Evolutionary conservation across 92 coral and sea anemone genomes (phyloP).

Genomic region (Palythoa grandiflora): DNA sequence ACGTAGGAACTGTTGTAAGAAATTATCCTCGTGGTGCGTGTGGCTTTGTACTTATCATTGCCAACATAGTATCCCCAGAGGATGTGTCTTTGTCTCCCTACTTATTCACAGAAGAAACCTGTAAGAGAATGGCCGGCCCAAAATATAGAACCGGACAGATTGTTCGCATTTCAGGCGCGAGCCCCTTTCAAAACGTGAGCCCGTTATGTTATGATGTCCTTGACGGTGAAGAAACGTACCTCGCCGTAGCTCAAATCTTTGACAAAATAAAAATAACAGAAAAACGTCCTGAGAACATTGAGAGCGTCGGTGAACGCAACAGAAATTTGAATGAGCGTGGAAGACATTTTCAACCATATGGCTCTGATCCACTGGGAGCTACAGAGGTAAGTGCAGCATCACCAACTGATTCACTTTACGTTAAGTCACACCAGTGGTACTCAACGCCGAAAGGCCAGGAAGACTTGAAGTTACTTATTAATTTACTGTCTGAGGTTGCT

Average conservation of each 20-base stretch:
- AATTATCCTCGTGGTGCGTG: slow-evolving; percentile 77
- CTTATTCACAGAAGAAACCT: slow-evolving; percentile 40
- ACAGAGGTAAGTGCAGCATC: not conserved
- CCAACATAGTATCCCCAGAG: slow-evolving; percentile 59
- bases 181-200: slow-evolving; percentile 15
- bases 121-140: not conserved
- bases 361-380: not conserved
- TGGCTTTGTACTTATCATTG: slow-evolving; percentile 84
- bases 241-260: not conserved
- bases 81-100: slow-evolving; percentile 65
- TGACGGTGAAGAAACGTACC: not conserved
- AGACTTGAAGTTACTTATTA: not conserved
- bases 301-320: not conserved
- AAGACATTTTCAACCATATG: too few species aligned
- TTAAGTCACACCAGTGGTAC: slow-evolving; percentile 3
- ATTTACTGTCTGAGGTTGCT: not conserved
- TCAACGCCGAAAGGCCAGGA: not conserved
- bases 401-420: not conserved
- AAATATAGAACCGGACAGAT: slow-evolving; percentile 47
- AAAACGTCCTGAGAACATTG: not conserved
- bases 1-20: slow-evolving; percentile 69
- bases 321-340: too few species aligned
- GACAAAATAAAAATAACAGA: not conserved
- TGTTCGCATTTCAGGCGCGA: not conserved
- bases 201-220: not conserved